Base-by-base conservation (phyloP, 2,113 vertebrate genomes). In the Alligator mississippiensis region DNA sequence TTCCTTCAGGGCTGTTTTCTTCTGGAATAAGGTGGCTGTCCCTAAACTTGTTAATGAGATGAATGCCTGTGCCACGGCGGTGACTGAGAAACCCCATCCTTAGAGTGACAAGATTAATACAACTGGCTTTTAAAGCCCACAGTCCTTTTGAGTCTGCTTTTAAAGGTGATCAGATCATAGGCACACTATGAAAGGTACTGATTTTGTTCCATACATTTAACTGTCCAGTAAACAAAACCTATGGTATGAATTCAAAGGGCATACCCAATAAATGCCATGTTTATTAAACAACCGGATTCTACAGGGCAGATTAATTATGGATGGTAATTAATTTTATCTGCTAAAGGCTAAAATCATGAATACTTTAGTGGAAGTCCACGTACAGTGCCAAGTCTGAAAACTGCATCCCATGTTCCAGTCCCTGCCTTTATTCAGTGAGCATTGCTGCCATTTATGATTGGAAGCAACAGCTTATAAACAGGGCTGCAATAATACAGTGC, bases 291-390 rank as follows among this genome's bases (percentile, higher is more conserved):
- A 58, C 72, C 61, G 60, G 70, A 70, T 70, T 77, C 84, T 3
- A 11, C 62, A 6, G 77, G 77, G 83, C 83, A 55, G 15, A 80
- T 86, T 77, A 90, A 95, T 93, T 97, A 89, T 64, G 62, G 81
- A 79, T 77, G 80, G 72, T 47, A 81, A 95, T 95, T 94, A 95
- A 91, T 89, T 62, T 30, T 77, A 85, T 74, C 77, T 80, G 78
- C 76, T 64, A 58, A 75, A 30, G 55, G 18, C 55, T 60, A 74
- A 70, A 92, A 60, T 9, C 85, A 59, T 84, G 78, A 95, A 91
- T 95, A 82, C 95, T 94, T 89, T 6, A 92, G 83, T 27, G n/a
- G 14, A 38, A 80, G 70, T 89, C 87, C 92, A 90, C 74, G 66
- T 30, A 27, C 61, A n/a, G 60, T 80, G n/a, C 19, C 0, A 0